Evolutionary conservation across 2,113 vertebrate genomes (phyloP).

Genomic region (Scytalopus superciliaris): DNA sequence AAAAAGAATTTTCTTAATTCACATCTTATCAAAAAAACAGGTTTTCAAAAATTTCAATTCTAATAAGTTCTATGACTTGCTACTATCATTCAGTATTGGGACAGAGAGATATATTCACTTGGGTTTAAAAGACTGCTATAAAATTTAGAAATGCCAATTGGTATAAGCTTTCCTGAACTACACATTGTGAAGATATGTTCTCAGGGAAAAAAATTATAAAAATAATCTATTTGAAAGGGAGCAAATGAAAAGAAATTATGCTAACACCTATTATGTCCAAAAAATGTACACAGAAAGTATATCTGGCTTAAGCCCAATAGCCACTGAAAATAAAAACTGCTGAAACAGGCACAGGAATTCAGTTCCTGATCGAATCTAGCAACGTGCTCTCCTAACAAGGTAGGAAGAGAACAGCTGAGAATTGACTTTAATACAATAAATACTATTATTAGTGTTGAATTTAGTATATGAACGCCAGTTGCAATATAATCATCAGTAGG

Average conservation of each 20-base stretch:
- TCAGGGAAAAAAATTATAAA: background rate
- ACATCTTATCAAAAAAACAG: background rate
- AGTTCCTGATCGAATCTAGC: background rate
- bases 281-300: background rate
- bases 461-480: background rate
- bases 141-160: background rate
- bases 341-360: background rate
- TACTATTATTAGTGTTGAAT: background rate
- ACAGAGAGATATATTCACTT: background rate
- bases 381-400: background rate
- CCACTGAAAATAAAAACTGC: background rate
- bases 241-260: background rate
- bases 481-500: background rate
- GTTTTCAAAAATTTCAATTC: background rate
- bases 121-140: background rate
- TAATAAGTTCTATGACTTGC: background rate
- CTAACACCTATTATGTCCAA: background rate
- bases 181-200: rapidly evolving
- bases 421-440: background rate
- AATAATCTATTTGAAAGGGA: background rate
- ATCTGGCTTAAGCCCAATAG: background rate
- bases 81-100: background rate
- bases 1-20: background rate
- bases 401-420: background rate
- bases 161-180: background rate